Evolutionary conservation across 2,113 vertebrate species (phyloP), one percentile per base, ranked within the genome.

Genomic region (Mellivora capensis): DNA sequence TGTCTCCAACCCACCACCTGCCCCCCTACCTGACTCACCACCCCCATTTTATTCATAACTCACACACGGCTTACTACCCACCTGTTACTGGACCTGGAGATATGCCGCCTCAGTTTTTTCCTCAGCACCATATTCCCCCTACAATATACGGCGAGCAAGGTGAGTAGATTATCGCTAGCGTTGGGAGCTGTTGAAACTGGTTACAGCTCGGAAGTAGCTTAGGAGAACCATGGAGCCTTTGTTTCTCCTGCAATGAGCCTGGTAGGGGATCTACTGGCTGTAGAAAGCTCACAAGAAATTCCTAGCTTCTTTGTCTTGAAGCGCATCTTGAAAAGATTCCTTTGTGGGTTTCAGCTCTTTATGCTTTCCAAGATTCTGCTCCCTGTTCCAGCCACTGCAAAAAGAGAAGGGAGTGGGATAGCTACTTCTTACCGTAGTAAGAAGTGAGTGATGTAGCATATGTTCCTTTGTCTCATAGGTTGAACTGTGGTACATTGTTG

Each of bases 21-120:
- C 99, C 99, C 95, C 99, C 99, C 0, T 99, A 99, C 98, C 98
- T 99, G 98, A 17, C 99, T 37, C 99, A 99, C 72, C 99, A 99
- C 84, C 99, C 99, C 1, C 99, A 99, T 96, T 99, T 99, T 95
- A 99, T 99, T 96, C 99, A 99, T 97, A 99, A 99, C 98, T 99
- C 99, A 21, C 99, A 99, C 97, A 99, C 99, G 0, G 99, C 99
- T 5, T 99, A 99, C 96, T 99, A 99, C 96, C 99, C 99, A 62
- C 99, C 99, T 25, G 99, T 99, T 97, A 99, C 99, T 25, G 99
- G 99, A 96, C 99, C 99, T 3, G 99, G 99, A 97, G 99, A 99
- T 59, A 99, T 99, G 97, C 98, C 99, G 15, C 99, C 99, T 17
- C 99, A 99, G 96, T 99, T 99, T 95, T 99, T 99, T 97, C 99